phyloP scores from a whole-genome alignment of 1,140 invertebrate species.

The Rhopalosiphum maidis region DNA sequence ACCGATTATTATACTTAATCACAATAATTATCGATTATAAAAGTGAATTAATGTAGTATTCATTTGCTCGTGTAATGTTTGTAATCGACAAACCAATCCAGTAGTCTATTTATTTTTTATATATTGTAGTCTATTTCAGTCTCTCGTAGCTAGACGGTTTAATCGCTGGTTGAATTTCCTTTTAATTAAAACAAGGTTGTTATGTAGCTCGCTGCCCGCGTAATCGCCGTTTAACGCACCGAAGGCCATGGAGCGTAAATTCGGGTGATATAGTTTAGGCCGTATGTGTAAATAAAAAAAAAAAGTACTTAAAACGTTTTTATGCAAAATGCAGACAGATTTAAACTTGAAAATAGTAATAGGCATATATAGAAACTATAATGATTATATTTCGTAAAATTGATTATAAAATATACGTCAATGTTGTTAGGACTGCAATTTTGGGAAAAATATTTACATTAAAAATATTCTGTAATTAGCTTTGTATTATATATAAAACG shows the following conservation, averaged over 20 bases:
- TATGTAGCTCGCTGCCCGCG: not conserved
- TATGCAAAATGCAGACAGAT: not conserved
- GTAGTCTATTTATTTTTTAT: not conserved
- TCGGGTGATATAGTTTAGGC: not conserved
- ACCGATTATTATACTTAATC: not conserved
- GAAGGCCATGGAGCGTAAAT: not conserved
- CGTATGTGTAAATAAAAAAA: not conserved
- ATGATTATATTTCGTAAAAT: not conserved
- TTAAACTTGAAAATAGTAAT: not conserved
- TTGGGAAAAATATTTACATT: not conserved
- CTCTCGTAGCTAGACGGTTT: not conserved
- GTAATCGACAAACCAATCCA: not conserved
- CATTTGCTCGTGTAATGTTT: not conserved
- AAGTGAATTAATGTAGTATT: not conserved
- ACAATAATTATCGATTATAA: constrained; percentile 5
- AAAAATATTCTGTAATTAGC: not conserved
- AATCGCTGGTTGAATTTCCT: not conserved
- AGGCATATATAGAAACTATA: not conserved
- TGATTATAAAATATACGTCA: not conserved
- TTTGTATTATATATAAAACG: not conserved
- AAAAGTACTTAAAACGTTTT: not conserved
- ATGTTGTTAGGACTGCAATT: not conserved
- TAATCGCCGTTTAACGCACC: not conserved
- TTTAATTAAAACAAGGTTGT: constrained; percentile 12
- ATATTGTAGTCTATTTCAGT: not conserved